phyloP scores from a whole-genome alignment of 2,113 vertebrate genomes.

The Melospiza georgiana region DNA sequence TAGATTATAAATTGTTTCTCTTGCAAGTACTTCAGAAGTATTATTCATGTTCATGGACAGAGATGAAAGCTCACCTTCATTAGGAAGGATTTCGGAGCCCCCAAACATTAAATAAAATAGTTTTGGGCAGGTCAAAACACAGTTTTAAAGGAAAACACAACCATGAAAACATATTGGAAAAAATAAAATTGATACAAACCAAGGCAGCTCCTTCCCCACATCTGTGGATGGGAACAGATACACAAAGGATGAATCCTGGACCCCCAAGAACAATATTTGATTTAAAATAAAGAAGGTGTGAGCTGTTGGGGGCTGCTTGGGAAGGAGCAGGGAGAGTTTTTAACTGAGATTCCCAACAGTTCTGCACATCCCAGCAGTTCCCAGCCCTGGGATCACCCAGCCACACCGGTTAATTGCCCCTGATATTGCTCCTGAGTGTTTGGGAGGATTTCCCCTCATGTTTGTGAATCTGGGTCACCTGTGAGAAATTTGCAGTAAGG shows the following conservation, averaged over 20 bases:
- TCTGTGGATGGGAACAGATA: background rate
- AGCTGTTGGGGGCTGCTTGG: background rate
- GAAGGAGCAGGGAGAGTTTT: background rate
- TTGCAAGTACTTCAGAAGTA: background rate
- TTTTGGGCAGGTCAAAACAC: background rate
- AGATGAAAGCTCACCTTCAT: background rate
- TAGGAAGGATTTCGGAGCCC: background rate
- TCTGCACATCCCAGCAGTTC: background rate
- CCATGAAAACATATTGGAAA: background rate
- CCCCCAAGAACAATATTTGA: background rate
- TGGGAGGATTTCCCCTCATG: background rate
- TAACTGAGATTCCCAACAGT: background rate
- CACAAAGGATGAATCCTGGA: background rate
- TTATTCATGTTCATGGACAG: background rate
- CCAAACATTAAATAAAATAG: background rate
- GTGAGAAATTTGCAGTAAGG: background rate
- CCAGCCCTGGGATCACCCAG: background rate
- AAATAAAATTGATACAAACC: background rate
- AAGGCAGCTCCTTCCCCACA: background rate
- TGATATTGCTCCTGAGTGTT: background rate
- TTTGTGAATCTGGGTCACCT: background rate
- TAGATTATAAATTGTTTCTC: background rate
- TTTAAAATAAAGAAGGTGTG: background rate
- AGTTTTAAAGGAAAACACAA: slow-evolving; percentile 34
- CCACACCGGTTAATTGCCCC: rapidly evolving